Base-by-base conservation (phyloP, 2,113 vertebrate species). In the Corythoichthys intestinalis region DNA sequence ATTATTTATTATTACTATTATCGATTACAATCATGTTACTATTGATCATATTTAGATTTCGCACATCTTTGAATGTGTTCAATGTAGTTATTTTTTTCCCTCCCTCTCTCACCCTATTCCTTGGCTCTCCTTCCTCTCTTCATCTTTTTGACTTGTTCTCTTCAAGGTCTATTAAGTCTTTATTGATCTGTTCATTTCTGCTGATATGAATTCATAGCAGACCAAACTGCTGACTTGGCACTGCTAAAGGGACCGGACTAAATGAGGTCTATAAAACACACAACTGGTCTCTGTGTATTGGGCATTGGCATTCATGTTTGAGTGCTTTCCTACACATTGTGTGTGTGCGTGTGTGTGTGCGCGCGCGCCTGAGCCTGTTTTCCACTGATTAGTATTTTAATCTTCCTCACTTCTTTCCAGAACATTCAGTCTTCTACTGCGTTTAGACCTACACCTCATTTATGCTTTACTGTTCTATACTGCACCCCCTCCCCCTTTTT, bases 111-210 rank as follows among this genome's bases (percentile, higher is more conserved):
- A 73, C 66, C 49, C 61, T 69, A 34, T 60, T 81, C 76, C 69
- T 67, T 67, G 57, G 65, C 67, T 77, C 59, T 67, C 54, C 66
- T 76, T 78, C 72, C 76, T 74, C 76, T 75, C 79, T 76, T 50
- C 78, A 68, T 79, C 76, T 85, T 78, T 77, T 78, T 75, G 76
- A 83, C 80, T 87, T 83, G 63, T 75, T 80, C 75, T 85, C 85
- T 88, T 85, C 85, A 87, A 79, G 86, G 82, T 90, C 90, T 90
- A 90, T 92, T 92, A 92, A 86, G 90, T 89, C 88, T 89, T 88
- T 91, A 92, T 93, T 90, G 90, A 92, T 92, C 88, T 81, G 79
- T 83, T 88, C 87, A 87, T 90, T 91, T 90, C 84, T 88, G 90
- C 87, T 90, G 90, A 92, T 92, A 91, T 91, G 90, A 90, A 92